Evolutionary conservation across 2,113 vertebrate species (phyloP).

Genomic region (Neodontobutis hainanensis): DNA sequence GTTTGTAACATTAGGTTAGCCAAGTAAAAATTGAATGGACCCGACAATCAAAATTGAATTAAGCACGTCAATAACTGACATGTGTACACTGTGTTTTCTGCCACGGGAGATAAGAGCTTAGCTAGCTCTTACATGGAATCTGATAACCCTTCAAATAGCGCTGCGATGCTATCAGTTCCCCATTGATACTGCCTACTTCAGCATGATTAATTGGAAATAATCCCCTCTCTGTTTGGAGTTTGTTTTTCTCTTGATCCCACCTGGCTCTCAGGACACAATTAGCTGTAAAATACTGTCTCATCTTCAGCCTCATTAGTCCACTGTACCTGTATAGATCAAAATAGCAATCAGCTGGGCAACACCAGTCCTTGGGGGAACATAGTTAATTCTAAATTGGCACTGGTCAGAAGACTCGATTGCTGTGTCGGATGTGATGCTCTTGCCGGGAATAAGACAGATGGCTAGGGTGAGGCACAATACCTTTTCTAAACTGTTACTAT

Average conservation of each 20-base stretch:
- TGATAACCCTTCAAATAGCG: constrained; percentile 22
- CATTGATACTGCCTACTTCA: constrained; percentile 18
- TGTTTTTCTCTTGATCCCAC: constrained; percentile 23
- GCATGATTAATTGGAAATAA: constrained; percentile 24
- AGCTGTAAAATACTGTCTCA: constrained; percentile 1
- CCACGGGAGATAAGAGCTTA: constrained; percentile 6
- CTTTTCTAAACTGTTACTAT: too few relatives aligned
- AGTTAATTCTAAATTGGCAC: too few relatives aligned
- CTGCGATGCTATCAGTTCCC: constrained; percentile 17
- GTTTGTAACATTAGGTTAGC: neutral
- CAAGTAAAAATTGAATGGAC: neutral
- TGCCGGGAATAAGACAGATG: too few relatives aligned
- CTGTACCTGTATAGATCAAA: constrained; percentile 2
- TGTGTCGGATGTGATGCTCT: too few relatives aligned
- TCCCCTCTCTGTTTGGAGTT: constrained; percentile 18
- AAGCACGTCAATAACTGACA: neutral
- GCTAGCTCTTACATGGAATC: constrained; percentile 31
- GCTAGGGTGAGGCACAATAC: too few relatives aligned
- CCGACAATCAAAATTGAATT: too few relatives aligned
- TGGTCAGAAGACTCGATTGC: too few relatives aligned
- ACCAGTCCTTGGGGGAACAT: neutral
- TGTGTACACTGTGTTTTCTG: constrained; percentile 1
- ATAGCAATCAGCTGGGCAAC: neutral
- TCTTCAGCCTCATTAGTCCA: constrained; percentile 1
- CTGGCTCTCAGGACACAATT: constrained; percentile 2